A percentile compares a stretch with the other conserved stretches of the same genome.
Evolutionary conservation across 2,113 vertebrate species (phyloP).

Genomic region (Mastomys natalensis): DNA sequence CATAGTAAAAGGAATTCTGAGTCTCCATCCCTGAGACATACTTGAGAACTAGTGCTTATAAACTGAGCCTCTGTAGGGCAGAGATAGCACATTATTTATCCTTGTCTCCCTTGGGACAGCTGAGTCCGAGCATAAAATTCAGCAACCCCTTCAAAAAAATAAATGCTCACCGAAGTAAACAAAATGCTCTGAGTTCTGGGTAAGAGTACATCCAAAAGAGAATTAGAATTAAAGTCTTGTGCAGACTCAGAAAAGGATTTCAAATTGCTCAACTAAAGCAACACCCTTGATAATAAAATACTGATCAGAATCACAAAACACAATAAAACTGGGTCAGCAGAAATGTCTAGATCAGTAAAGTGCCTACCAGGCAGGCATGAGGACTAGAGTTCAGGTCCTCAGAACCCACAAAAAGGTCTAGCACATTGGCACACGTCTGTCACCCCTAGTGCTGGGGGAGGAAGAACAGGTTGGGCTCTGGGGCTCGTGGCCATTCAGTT

Average conservation of each 20-base stretch:
- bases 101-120: neutral
- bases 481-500: neutral
- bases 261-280: slow-evolving; percentile 20
- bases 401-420: neutral
- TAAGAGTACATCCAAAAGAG: neutral
- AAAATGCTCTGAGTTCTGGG: neutral
- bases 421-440: accelerated
- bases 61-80: neutral
- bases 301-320: slow-evolving; percentile 11
- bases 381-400: neutral
- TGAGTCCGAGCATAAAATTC: neutral
- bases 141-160: neutral
- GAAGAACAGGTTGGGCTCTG: too few species aligned
- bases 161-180: neutral
- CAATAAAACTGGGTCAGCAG: neutral
- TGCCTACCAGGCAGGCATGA: neutral
- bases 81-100: neutral
- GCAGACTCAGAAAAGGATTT: slow-evolving; percentile 23
- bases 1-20: neutral
- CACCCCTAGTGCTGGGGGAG: neutral
- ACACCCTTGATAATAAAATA: neutral
- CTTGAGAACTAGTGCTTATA: neutral
- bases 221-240: slow-evolving; percentile 10
- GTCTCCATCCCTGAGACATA: neutral
- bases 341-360: neutral